These are phyloP conservation scores for Calypte anna DNA, from an alignment of 2,113 vertebrate species.

Conservation along the genomic window DNA sequence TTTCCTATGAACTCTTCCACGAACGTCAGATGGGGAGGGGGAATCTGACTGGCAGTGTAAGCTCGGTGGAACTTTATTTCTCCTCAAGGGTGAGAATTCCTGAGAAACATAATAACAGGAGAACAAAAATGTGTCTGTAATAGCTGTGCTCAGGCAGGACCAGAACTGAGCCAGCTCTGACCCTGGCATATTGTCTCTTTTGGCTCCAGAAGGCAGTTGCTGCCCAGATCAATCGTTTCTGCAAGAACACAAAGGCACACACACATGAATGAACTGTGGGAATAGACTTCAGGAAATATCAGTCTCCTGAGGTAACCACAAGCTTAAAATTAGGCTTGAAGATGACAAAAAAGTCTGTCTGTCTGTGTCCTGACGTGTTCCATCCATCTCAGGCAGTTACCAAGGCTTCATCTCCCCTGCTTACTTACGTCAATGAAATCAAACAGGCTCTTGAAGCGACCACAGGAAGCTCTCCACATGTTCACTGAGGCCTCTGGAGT, in stretches of 20 bases:
- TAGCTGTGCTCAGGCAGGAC: slow-evolving; percentile 47
- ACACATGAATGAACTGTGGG: slow-evolving; percentile 43
- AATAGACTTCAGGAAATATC: slow-evolving; percentile 63
- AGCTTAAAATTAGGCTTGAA: slow-evolving; percentile 54
- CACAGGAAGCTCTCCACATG: slow-evolving; percentile 40
- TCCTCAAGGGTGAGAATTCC: slow-evolving; percentile 40
- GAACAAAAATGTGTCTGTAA: slow-evolving; percentile 28
- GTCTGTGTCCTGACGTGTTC: neutral
- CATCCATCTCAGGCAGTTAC: slow-evolving; percentile 33
- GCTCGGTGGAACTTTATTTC: neutral
- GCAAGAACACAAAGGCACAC: neutral
- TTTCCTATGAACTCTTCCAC: neutral
- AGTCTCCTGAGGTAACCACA: slow-evolving; percentile 70
- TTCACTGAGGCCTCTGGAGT: slow-evolving; percentile 51
- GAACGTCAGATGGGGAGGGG: neutral
- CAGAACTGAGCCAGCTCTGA: slow-evolving; percentile 24
- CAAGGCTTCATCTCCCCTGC: neutral
- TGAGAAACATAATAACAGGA: slow-evolving; percentile 32
- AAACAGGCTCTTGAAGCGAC: slow-evolving; percentile 35
- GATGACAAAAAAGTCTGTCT: slow-evolving; percentile 50
- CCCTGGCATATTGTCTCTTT: slow-evolving; percentile 38
- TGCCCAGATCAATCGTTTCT: slow-evolving; percentile 56
- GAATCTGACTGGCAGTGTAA: neutral
- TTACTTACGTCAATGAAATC: slow-evolving; percentile 37
- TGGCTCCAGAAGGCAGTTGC: slow-evolving; percentile 62